Evolutionary conservation across 2,888 invertebrate genomes (phyloP), one percentile per base, ranked within the genome.

Genomic region (Fragum whitleyi): DNA sequence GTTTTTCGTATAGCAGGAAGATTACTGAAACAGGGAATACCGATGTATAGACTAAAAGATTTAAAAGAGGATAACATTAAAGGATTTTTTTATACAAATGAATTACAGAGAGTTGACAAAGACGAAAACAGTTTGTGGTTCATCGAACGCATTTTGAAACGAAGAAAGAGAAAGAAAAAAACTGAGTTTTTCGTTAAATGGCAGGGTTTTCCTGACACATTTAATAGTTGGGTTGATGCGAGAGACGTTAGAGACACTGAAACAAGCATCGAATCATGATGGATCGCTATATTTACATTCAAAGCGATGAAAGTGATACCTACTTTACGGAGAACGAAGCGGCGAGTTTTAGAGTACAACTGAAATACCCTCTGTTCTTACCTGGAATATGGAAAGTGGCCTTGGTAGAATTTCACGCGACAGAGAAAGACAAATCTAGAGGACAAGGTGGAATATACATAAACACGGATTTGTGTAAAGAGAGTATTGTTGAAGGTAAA

Each of bases 161-260:
- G 36, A 42, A 67, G 70, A 28, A 75, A 51, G 79, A 55, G 77
- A 77, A 77, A 81, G 42, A 77, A 76, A 16, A 79, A 77, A 55
- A 29, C 57, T 1, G 69, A 79, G 42, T 79, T 76, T 67, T 71
- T n/a, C n/a, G 79, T 81, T 7, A 72, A 78, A 77, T 81, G 78
- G 72, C 70, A 78, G 36, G 78, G 74, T 1, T 80, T 77, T 51
- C 80, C 75, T 11, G 71, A 79, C 42, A 32, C 61, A 36, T 81
- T 78, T 78, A 78, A 81, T 55, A 75, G 75, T 62, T 81, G 78
- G 78, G 36, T 81, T 55, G 78, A 81, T 79, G 76, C 79, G 2
- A 36, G 42, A 23, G 77, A 78, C 42, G 57, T 78, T 47, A 72
- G 77, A 81, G 74, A 76, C 51, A 59, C 51, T 21, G 47, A 57